Percentiles rank a stretch among this genome's conserved stretches.
Evolutionary conservation across 2,888 invertebrate genomes (phyloP).

Genomic region (Molanna angustata): DNA sequence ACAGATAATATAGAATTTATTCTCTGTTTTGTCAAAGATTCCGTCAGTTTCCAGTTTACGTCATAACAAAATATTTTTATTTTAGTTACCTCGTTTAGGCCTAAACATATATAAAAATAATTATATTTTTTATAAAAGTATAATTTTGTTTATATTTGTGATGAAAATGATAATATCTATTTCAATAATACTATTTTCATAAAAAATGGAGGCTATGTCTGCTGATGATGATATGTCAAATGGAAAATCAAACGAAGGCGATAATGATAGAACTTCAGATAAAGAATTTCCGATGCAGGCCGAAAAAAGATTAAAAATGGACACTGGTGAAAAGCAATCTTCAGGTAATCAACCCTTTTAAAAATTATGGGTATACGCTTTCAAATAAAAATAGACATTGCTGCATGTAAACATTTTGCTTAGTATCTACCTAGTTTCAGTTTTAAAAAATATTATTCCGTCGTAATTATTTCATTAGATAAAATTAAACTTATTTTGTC

Average conservation of each 20-base stretch:
- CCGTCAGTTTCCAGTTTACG: constrained; percentile 13
- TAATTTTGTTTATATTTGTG: neutral
- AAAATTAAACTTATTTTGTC: too few relatives aligned
- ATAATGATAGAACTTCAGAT: constrained; percentile 1
- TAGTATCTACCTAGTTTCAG: too few relatives aligned
- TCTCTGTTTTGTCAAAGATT: constrained; percentile 14
- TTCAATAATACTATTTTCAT: neutral
- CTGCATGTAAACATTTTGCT: too few relatives aligned
- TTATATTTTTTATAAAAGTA: neutral
- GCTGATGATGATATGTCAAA: constrained; percentile 13
- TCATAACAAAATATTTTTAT: constrained; percentile 18
- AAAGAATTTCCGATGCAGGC: constrained; percentile 14
- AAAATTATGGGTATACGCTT: too few relatives aligned
- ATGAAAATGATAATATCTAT: constrained; percentile 12
- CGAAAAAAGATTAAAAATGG: constrained; percentile 22
- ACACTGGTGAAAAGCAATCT: neutral
- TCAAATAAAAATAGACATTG: too few relatives aligned
- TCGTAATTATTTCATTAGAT: too few relatives aligned
- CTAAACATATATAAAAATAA: neutral
- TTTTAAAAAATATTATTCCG: too few relatives aligned
- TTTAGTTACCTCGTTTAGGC: constrained; percentile 1
- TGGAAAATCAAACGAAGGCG: constrained; percentile 5
- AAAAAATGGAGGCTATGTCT: constrained; percentile 14
- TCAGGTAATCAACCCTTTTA: neutral
- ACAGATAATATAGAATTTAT: too few relatives aligned